Evolutionary conservation across 2,113 vertebrate genomes (phyloP), one percentile per base, ranked within the genome.

Genomic region (Oreochromis aureus): DNA sequence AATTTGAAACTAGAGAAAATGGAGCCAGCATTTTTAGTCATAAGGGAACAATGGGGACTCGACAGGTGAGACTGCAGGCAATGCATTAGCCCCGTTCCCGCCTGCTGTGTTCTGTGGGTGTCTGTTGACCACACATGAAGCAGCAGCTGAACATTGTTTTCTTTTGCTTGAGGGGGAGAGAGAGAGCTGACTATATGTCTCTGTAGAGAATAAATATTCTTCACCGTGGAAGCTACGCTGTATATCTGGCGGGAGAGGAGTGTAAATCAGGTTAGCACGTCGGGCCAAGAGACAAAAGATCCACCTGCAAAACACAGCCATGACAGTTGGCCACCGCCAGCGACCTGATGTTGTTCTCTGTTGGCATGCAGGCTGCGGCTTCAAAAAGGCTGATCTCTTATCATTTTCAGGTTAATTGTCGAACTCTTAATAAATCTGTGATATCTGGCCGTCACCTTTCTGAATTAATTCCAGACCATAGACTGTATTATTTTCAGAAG

Each of bases 121-220:
- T 95, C 87, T 91, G 87, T 86, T 93, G 94, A 93, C 93, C 95
- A 95, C 94, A 95, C 94, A 93, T 83, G 93, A 92, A 79, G 92
- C 90, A 16, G 86, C 87, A 92, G 91, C 93, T 93, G 82, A 94
- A 87, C 89, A 86, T 86, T 92, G 87, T 89, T 93, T 91, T 84
- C 30, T 83, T 83, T 87, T 80, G 85, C 91, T 89, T 46, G 44
- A 88, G 89, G 91, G 48, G 11, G 12, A 24, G 6, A 44, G 55
- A 61, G 39, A 24, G 15, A 80, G 30, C 61, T 27, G 48, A 78
- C 83, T 61, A 76, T 87, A 78, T 55, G 39, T 84, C 76, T 71
- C 56, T 41, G 22, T 66, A 30, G 76, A 92, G 81, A 85, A 82
- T 34, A 78, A 82, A 69, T 78, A 86, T 79, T 44, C 81, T 87